Base-by-base conservation (phyloP, 2,797 vertebrate genomes). In the Phoxinus dragarum region DNA sequence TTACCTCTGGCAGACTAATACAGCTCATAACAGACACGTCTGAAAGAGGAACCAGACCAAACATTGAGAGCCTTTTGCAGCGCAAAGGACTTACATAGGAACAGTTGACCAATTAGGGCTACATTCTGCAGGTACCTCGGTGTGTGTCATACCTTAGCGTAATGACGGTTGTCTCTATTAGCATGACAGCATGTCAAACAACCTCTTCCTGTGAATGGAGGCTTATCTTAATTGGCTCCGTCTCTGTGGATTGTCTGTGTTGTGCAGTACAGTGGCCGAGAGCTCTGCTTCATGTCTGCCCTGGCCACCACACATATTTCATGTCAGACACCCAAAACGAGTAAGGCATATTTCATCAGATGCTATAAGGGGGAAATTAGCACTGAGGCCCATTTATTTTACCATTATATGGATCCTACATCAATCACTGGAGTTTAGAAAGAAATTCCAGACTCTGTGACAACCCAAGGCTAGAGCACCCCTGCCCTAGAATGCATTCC, bases 151-250 rank as follows among this genome's bases (percentile, higher is more conserved):
- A 92, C 92, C 90, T 82, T 44, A 86, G 82, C 87, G 90, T 91
- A 94, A 92, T 93, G 92, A 92, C 52, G 88, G 84, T 88, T 88
- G 93, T 93, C 91, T 94, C 94, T 88, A 90, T 95, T 94, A 94
- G 93, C 91, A 78, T 94, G 95, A 95, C 94, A 93, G 91, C 90
- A 94, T 94, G 95, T 95, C 94, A 95, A 95, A 96, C 94, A 95
- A 94, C 91, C 92, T 94, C 95, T 95, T 96, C 96, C 96, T 95
- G 94, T 92, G 93, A 94, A 94, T 91, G 86, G 91, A 93, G 92
- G 91, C 93, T 95, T 94, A 94, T 94, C 93, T 95, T 95, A 95
- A 95, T 95, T 95, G 94, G 93, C 82, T 89, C 86, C 2, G 90
- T 94, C 94, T 94, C 94, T 80, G 91, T 84, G 93, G 93, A 95